Evolutionary conservation across 2,888 invertebrate species (phyloP), one percentile per base, ranked within the genome.

Genomic region (Metacarcinus magister): DNA sequence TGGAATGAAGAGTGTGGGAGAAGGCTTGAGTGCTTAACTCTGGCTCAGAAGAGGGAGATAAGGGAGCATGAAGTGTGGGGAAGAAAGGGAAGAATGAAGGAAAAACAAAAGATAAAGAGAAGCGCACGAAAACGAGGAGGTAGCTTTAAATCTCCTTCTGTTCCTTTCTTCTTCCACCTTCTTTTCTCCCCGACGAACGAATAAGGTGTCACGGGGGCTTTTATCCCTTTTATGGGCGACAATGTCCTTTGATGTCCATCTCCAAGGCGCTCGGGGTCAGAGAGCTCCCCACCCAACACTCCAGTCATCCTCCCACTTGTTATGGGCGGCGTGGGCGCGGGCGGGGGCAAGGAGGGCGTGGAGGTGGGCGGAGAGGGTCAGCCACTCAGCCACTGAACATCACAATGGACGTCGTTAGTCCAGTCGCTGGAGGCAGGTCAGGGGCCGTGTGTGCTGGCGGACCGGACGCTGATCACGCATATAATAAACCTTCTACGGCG

Each of bases 391-490:
- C 75, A 8, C n/a, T 23, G 75, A 75, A 75, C 75, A 92, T 48
- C 92, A 92, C 92, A 92, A 92, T 92, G 92, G 54, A 48, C 48
- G 92, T 92, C 92, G 54, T 92, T 92, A 92, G 54, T 54, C 48
- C 54, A 28, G 28, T 44, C n/a, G 60, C 92, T 92, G 10, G 28
- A 28, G 92, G 28, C 54, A 92, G 60, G n/a, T 54, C 46, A 54
- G 28, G 91, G 60, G 92, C 54, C n/a, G 48, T n/a, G 92, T 54
- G 28, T 54, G 60, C 60, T 32, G 54, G 54, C 28, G 60, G 54
- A 92, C 60, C 60, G 19, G 54, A 48, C 48, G 54, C 39, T 32
- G 32, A 54, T 44, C 44, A 39, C 90, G 90, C 44, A 43, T 90
- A 90, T 90, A 44, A 43, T 90, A 39, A 39, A 90, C 44, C 90